Percentiles rank a stretch among this genome's conserved stretches.
Conservation (phyloP, 2,797 vertebrate species). For the Lagorchestes hirsutus region DNA sequence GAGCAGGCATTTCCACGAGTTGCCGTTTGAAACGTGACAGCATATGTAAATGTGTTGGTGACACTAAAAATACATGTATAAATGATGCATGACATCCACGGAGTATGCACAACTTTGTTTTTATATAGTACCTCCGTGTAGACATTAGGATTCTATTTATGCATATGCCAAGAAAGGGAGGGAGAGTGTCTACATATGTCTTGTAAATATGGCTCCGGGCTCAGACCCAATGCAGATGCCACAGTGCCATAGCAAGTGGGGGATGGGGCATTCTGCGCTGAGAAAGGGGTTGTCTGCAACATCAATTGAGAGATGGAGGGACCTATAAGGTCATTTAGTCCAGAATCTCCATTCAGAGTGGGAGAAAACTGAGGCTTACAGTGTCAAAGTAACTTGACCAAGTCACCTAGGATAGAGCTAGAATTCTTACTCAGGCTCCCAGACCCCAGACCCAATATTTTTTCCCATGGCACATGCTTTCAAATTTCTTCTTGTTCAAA, state of each 20-base stretch:
- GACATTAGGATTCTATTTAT: constrained; percentile 81
- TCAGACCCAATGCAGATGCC: constrained; percentile 81
- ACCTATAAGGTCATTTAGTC: not conserved
- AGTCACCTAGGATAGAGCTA: not conserved
- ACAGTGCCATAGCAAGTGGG: constrained; percentile 61
- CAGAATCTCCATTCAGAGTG: not conserved
- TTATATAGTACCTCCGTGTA: constrained; percentile 84
- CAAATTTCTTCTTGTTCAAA: not conserved
- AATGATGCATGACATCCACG: constrained; percentile 87
- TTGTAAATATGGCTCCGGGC: constrained; percentile 80
- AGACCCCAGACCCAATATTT: not conserved
- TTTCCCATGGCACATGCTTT: not conserved
- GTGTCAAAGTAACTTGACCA: not conserved
- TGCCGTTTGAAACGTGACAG: constrained; percentile 87
- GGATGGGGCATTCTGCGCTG: constrained; percentile 65
- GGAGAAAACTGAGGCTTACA: not conserved
- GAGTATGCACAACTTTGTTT: constrained; percentile 86
- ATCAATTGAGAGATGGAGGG: constrained; percentile 39
- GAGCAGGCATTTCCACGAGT: constrained; percentile 84
- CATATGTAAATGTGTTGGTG: constrained; percentile 87
- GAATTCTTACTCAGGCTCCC: not conserved
- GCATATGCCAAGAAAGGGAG: constrained; percentile 78
- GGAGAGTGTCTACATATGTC: constrained; percentile 80
- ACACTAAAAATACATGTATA: constrained; percentile 86
- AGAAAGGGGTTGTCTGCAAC: constrained; percentile 76